Base-by-base conservation (phyloP, 2,888 invertebrate genomes). In the Seira sanloemensis region DNA sequence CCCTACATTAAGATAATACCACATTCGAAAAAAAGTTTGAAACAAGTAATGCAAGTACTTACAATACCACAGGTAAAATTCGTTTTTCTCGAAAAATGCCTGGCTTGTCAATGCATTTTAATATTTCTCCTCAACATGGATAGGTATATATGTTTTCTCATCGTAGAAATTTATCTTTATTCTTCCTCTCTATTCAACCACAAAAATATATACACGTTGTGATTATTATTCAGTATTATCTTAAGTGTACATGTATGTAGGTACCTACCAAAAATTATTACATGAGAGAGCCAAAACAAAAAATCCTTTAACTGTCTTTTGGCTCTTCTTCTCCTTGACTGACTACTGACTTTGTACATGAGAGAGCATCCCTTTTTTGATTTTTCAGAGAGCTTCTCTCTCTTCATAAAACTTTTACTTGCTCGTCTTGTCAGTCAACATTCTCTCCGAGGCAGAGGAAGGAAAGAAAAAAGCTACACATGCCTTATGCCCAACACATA, bases 401-500 rank as follows among this genome's bases (percentile, higher is more conserved):
- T 18, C 58, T 58, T 58, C 58, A 58, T 58, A 58, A 58, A 58
- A 69, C 74, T 84, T 78, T 84, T 84, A 77, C 78, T 73, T 84
- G 74, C 76, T 74, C 73, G 78, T 84, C 78, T 73, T 84, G 74
- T 84, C 83, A 78, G 78, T 84, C 83, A 84, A 84, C 78, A 84
- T 84, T 84, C 83, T 69, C 72, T 9, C 7, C 58, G 37, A 37
- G 37, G 4, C n/a, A 58, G n/a, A 58, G 58, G 58, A 58, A 58
- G 58, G 18, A 58, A 58, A 16, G 18, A 58, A 58, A 58, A 18
- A 58, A 58, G 58, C n/a, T 58, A 4, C n/a, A 58, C 58, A 9
- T 58, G 58, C 58, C 58, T 58, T 58, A 18, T 18, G 58, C 58
- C 58, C 12, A n/a, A n/a, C n/a, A 37, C 37, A 58, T 58, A 58